A percentile compares a stretch with the other conserved stretches of the same genome.
These are phyloP conservation scores for Chloebia gouldiae DNA, from an alignment of 2,113 vertebrate species.

Conservation along the genomic window DNA sequence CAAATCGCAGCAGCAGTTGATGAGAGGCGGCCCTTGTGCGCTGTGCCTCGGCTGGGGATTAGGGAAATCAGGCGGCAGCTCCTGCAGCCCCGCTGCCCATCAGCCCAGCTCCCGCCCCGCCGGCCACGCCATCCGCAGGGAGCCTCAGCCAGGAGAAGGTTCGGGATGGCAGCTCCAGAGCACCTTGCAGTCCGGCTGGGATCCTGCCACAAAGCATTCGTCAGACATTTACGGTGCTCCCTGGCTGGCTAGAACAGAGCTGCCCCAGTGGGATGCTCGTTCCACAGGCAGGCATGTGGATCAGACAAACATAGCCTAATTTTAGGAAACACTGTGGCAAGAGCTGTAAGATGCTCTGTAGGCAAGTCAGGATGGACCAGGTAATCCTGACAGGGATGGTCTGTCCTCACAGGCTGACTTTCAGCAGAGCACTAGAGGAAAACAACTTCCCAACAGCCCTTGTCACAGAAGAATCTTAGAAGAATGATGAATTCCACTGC, in stretches of 20 bases:
- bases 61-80: not conserved
- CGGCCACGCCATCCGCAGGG: not conserved
- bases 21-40: not conserved
- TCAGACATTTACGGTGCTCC: not conserved
- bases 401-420: not conserved
- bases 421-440: not conserved
- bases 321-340: conserved; percentile 11
- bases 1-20: not conserved
- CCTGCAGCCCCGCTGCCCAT: not conserved
- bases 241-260: not conserved
- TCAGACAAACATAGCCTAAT: not conserved
- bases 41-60: not conserved
- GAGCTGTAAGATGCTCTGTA: not conserved
- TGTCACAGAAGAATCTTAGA: not conserved
- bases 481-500: not conserved
- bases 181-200: not conserved
- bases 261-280: not conserved
- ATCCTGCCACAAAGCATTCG: not conserved
- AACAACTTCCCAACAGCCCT: not conserved
- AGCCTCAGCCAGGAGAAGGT: not conserved
- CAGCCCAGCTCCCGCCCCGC: not conserved
- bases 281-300: not conserved
- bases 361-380: not conserved
- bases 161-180: not conserved
- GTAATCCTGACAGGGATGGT: not conserved